These are phyloP conservation scores for Tapirus indicus DNA, from an alignment of 2,797 vertebrate species.

Conservation along the genomic window DNA sequence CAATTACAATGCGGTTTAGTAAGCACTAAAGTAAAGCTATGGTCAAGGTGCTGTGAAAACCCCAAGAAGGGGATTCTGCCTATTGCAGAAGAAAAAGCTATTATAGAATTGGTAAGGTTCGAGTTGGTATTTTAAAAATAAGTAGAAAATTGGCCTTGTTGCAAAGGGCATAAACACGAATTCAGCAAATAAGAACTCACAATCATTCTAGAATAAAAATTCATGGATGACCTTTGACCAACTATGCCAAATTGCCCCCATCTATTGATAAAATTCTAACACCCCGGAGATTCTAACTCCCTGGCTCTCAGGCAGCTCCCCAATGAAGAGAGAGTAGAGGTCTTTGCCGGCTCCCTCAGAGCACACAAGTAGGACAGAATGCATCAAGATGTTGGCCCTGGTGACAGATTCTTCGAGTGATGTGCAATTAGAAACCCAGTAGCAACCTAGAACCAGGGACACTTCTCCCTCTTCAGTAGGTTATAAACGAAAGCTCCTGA, in stretches of 20 bases:
- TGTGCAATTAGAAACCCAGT: background rate
- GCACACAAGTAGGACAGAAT: too few species aligned
- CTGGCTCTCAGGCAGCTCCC: background rate
- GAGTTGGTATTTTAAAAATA: background rate
- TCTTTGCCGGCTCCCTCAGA: background rate
- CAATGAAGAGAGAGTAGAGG: background rate
- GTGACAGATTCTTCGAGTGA: background rate
- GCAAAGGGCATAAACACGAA: background rate
- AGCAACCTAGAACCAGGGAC: background rate
- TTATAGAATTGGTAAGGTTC: background rate
- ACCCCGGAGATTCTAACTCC: background rate
- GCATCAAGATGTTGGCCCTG: background rate
- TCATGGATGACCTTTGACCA: background rate
- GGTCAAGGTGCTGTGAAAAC: background rate
- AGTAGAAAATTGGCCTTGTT: background rate
- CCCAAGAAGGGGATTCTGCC: background rate
- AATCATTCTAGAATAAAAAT: constrained; percentile 12
- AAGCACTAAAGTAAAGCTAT: background rate
- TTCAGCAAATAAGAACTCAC: background rate
- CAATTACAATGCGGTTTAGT: background rate
- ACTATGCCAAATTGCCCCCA: background rate
- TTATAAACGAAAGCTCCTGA: background rate
- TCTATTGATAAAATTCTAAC: background rate
- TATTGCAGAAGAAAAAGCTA: background rate
- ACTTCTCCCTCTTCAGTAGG: background rate